Evolutionary conservation across 2,888 invertebrate species (phyloP).

Genomic region (Tachina lurida): DNA sequence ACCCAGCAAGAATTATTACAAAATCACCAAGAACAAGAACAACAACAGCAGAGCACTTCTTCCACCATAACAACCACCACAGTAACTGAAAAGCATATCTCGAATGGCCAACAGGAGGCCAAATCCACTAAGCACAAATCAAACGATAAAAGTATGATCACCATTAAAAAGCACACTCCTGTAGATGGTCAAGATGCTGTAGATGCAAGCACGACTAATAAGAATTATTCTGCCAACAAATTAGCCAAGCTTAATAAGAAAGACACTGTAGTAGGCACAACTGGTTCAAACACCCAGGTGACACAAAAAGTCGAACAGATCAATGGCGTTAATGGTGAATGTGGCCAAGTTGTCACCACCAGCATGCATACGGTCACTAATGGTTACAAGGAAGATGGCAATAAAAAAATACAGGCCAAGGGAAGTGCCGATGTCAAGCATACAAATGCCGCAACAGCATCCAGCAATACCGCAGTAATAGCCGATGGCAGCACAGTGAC

Average conservation of each 20-base stretch:
- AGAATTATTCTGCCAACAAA: constrained; percentile 53
- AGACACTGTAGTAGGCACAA: constrained; percentile 57
- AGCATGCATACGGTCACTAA: constrained; percentile 73
- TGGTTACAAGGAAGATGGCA: constrained; percentile 74
- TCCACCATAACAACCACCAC: constrained; percentile 72
- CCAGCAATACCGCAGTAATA: constrained; percentile 73
- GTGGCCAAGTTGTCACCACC: constrained; percentile 67
- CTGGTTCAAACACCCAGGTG: constrained; percentile 60
- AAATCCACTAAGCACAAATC: constrained; percentile 31
- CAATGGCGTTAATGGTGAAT: constrained; percentile 60
- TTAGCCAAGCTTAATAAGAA: constrained; percentile 54
- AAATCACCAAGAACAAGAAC: constrained; percentile 63
- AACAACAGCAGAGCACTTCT: constrained; percentile 71
- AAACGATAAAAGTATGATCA: constrained; percentile 49
- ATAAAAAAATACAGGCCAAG: constrained; percentile 73
- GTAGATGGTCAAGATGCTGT: constrained; percentile 37
- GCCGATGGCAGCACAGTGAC: constrained; percentile 77
- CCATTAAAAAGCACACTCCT: constrained; percentile 39
- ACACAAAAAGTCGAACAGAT: constrained; percentile 63
- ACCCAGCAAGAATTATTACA: constrained; percentile 59
- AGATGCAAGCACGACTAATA: constrained; percentile 22
- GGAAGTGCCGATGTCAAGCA: constrained; percentile 76
- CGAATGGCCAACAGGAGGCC: constrained; percentile 48
- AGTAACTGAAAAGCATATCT: constrained; percentile 68
- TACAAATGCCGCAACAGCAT: constrained; percentile 72